Evolutionary conservation across 2,797 vertebrate genomes (phyloP), one percentile per base, ranked within the genome.

Genomic region (Urocyon cinereoargenteus): DNA sequence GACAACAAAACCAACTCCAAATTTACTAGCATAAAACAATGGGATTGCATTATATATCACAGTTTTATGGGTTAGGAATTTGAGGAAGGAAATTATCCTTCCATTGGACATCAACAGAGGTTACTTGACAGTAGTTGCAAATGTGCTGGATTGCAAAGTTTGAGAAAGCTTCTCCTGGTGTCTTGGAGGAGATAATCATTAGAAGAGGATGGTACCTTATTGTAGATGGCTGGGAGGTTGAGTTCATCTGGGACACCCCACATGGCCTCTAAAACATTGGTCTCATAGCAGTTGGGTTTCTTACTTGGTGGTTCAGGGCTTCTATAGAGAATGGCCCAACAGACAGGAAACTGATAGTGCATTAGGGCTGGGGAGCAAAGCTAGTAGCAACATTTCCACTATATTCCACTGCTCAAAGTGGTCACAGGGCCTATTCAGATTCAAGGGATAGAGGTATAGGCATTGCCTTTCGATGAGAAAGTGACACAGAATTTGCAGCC

Each of bases 271-370:
- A 36, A 3, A n/a, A 26, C 12, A 51, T 28, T 22, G 2, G 8
- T 70, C n/a, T 90, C 72, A 66, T 0, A 24, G 26, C 66, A 82
- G 22, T 73, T 95, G 28, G 49, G 59, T 72, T 92, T 96, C 40
- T 90, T 53, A 89, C 3, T 18, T 24, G n/a, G 28, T 78, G 31
- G 24, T 21, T 68, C 86, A 92, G 45, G 24, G 49, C 4, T 49
- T n/a, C 40, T 12, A 5, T 7, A 40, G 49, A 85, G 12, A 61
- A 8, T 77, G 49, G 51, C 59, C 4, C 45, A 92, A 61, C 28
- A 61, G 13, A n/a, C 9, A 72, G 19, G 19, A 93, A 75, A 26
- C 12, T 51, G 8, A 28, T 15, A 24, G 5, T 70, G 8, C 6
- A 24, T 45, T 64, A n/a, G 4, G n/a, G 16, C 19, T 28, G 40